phyloP scores from a whole-genome alignment of 1,140 invertebrate species.

The Drosophila grimshawi region DNA sequence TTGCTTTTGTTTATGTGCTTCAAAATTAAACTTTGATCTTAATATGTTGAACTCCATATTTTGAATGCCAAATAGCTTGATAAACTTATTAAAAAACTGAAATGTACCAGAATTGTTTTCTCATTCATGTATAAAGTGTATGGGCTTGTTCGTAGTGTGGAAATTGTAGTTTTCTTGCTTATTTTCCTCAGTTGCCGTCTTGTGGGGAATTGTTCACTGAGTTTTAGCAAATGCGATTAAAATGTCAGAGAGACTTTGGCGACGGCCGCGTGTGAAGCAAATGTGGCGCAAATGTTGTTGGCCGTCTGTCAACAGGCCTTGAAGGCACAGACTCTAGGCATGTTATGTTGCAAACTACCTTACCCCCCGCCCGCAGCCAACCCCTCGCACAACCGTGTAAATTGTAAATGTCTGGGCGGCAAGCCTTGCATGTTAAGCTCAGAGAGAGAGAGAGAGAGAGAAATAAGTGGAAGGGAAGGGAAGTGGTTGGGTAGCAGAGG shows the following conservation, averaged over 20 bases:
- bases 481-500: neutral
- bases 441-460: neutral
- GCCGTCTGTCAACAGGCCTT: slow-evolving; percentile 71
- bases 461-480: neutral
- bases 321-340: slow-evolving; percentile 39
- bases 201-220: slow-evolving; percentile 80
- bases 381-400: slow-evolving; percentile 38
- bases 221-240: slow-evolving; percentile 84
- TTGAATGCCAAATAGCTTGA: neutral
- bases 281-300: slow-evolving; percentile 81
- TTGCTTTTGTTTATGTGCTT: no score
- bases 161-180: slow-evolving; percentile 26
- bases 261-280: slow-evolving; percentile 80
- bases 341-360: slow-evolving; percentile 26
- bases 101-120: neutral
- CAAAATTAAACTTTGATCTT: no score
- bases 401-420: slow-evolving; percentile 73
- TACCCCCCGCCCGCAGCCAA: neutral
- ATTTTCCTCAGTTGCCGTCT: slow-evolving; percentile 23
- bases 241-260: slow-evolving; percentile 74
- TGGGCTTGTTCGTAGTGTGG: slow-evolving; percentile 23
- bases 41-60: neutral
- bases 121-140: slow-evolving; percentile 3
- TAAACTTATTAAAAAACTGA: no score
- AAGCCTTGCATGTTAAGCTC: slow-evolving; percentile 50